These are phyloP conservation scores for Eupithecia vulgata DNA, from an alignment of 2,888 invertebrate species.

Conservation along the genomic window DNA sequence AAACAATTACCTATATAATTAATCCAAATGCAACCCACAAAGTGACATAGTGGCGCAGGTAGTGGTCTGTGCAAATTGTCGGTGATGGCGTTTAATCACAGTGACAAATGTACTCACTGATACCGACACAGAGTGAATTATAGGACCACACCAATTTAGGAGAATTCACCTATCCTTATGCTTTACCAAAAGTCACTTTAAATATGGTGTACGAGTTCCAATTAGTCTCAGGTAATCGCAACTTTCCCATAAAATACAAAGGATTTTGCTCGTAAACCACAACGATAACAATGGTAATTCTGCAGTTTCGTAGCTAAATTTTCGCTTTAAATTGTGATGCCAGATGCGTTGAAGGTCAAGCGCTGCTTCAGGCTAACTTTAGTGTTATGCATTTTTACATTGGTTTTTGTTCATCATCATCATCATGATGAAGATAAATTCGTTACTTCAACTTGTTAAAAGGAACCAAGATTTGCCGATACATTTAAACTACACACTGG, in stretches of 20 bases:
- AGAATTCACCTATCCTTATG: neutral
- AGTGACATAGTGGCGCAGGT: neutral
- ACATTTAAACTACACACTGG: neutral
- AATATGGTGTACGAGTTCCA: neutral
- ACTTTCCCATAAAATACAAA: neutral
- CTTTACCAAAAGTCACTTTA: neutral
- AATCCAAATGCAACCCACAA: neutral
- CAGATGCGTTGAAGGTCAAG: neutral
- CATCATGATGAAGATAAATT: neutral
- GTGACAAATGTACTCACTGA: conserved; percentile 58
- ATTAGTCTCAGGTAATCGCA: neutral
- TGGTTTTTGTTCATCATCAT: neutral
- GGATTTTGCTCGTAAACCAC: neutral
- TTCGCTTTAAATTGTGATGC: neutral
- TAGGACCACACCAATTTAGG: neutral
- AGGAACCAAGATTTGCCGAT: neutral
- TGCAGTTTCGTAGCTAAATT: neutral
- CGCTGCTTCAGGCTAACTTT: neutral
- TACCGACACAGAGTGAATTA: conserved; percentile 34
- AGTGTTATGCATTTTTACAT: neutral
- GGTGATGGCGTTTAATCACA: conserved; percentile 67
- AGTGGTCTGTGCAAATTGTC: conserved; percentile 50
- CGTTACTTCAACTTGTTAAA: neutral
- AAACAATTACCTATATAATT: neutral
- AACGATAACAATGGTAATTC: neutral